These are phyloP conservation scores for Anoura caudifer DNA, from an alignment of 2,113 vertebrate genomes.

Conservation along the genomic window DNA sequence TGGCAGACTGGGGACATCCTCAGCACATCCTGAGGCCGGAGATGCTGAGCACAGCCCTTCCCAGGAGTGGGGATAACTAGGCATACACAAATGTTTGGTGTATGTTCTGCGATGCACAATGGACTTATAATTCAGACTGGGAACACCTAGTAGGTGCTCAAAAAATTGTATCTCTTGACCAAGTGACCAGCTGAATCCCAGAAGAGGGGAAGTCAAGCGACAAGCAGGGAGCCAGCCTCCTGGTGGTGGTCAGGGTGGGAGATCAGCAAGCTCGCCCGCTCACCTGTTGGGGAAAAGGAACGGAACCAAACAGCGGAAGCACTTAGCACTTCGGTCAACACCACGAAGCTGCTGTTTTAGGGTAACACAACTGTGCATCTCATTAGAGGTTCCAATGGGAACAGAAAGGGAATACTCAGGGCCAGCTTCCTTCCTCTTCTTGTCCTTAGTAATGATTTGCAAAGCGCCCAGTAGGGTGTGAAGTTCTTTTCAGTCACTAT, in stretches of 20 bases:
- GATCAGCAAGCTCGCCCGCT: background rate
- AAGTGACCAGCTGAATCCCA: background rate
- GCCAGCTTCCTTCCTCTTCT: constrained; percentile 39
- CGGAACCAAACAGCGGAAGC: constrained; percentile 25
- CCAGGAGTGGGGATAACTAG: background rate
- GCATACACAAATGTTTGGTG: background rate
- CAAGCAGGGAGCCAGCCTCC: background rate
- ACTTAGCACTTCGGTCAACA: constrained; percentile 43
- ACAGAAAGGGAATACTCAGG: constrained; percentile 7
- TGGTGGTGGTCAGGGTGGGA: too few relatives aligned
- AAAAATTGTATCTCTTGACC: background rate
- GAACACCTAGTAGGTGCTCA: background rate
- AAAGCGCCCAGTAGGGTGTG: background rate
- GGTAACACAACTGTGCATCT: background rate
- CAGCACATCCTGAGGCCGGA: too few relatives aligned
- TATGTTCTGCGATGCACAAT: background rate
- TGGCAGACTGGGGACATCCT: background rate
- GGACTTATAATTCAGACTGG: background rate
- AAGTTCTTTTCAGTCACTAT: background rate
- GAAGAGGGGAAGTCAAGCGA: background rate
- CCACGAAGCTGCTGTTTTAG: constrained; percentile 31
- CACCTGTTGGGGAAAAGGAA: background rate
- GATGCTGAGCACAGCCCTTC: background rate
- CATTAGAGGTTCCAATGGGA: constrained; percentile 47
- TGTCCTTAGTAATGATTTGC: constrained; percentile 35